Evolutionary conservation across 1,140 invertebrate genomes (phyloP).

Genomic region (Drosophila pectinifera): DNA sequence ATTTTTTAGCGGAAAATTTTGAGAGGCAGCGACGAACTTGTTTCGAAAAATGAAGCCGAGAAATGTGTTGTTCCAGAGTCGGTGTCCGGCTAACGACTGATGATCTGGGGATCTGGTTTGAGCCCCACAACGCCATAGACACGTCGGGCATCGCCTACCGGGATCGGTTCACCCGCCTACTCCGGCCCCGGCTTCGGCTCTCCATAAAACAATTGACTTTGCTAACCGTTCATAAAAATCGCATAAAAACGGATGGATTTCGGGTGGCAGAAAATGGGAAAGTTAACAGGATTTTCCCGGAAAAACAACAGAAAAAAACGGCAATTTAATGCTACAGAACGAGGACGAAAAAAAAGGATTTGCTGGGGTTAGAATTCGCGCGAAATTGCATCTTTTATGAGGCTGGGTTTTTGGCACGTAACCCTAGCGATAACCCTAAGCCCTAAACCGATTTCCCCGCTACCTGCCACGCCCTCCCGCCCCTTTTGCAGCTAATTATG

Average conservation of each 20-base stretch:
- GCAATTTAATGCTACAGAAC: conserved; percentile 47
- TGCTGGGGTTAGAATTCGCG: conserved; percentile 64
- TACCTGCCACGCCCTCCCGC: conserved; percentile 57
- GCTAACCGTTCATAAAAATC: conserved; percentile 49
- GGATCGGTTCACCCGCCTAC: neutral
- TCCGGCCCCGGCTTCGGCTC: neutral
- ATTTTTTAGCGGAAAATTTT: neutral
- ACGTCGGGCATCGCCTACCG: neutral
- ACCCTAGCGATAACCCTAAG: conserved; percentile 55
- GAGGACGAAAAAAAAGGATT: conserved; percentile 67
- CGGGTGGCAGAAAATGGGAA: conserved; percentile 32
- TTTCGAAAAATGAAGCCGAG: conserved; percentile 1
- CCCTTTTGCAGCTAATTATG: conserved; percentile 63
- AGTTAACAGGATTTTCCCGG: conserved; percentile 47
- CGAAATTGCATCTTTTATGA: conserved; percentile 75
- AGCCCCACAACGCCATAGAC: neutral
- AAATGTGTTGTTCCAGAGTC: conserved; percentile 1
- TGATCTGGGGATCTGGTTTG: neutral
- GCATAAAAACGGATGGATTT: conserved; percentile 16
- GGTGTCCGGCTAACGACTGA: conserved; percentile 19
- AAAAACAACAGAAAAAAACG: conserved; percentile 33
- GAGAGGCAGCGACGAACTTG: neutral
- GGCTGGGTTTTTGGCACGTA: conserved; percentile 30
- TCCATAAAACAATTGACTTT: conserved; percentile 79
- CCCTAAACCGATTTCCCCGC: conserved; percentile 4